Base-by-base conservation (phyloP, 53 echinoderm and acorn worm species). In the Antedon mediterranea region DNA sequence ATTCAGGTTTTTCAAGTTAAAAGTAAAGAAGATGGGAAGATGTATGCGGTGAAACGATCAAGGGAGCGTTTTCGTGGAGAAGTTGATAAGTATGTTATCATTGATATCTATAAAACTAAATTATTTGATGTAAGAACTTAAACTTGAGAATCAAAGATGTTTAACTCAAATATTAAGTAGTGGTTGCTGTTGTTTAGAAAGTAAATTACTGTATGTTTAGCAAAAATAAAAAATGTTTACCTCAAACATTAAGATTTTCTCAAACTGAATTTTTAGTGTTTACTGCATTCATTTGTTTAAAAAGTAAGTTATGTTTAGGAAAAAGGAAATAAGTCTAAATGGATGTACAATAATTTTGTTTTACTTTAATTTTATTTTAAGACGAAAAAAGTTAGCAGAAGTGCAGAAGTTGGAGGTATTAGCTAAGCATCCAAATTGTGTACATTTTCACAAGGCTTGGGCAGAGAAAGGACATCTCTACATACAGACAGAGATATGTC, bases 391-490 rank as follows among this genome's bases (percentile, higher is more conserved):
- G 75, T 71, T 94, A 28, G 89, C 91, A 79, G 94, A 94, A 37
- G 94, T 94, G 20, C 83, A 89, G 34, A 91, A 94, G 71, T 91
- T 91, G 78, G 94, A 94, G 71, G 79, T 77, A 28, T 44, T 94
- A 74, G 78, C 87, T 32, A 85, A 82, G 73, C 94, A 94, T 72
- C 85, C 85, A 5, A 94, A 94, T 82, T 91, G 91, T 85, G 94
- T 94, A 6, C 83, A 89, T 73, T 94, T 94, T 75, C 81, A 89
- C 78, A 85, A 76, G 43, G 93, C 93, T 4, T 93, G 90, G 93
- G 93, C 90, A 18, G 93, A 93, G 85, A 93, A 83, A 43, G 93
- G 93, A 0, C 93, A 93, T 74, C 81, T 93, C 31, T 93, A 93
- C 80, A 93, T 93, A 43, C 93, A 93, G 78, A 90, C 93, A 32